These are phyloP conservation scores for Dromiciops gliroides DNA, from an alignment of 2,113 vertebrate genomes.

Conservation along the genomic window DNA sequence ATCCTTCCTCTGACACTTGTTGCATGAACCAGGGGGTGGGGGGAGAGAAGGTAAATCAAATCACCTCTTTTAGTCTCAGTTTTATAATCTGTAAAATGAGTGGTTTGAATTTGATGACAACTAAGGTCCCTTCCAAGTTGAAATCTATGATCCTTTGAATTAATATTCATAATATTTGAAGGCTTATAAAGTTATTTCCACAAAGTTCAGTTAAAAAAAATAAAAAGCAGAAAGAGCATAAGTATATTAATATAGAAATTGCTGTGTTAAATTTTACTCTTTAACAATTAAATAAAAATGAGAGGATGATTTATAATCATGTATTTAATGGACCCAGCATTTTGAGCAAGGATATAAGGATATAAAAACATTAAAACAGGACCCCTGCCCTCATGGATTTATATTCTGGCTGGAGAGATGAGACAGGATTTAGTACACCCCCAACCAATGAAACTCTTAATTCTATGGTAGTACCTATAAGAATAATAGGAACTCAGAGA, in stretches of 20 bases:
- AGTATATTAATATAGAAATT: neutral
- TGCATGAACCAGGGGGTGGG: neutral
- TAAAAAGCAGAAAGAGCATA: neutral
- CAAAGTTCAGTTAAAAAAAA: neutral
- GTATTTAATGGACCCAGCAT: neutral
- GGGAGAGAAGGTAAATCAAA: neutral
- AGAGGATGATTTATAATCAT: neutral
- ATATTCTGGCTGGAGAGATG: neutral
- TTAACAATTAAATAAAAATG: neutral
- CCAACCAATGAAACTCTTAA: neutral
- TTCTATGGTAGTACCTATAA: neutral
- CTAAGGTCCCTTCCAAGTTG: neutral
- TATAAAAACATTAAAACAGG: neutral
- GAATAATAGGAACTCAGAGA: neutral
- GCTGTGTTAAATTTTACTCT: neutral
- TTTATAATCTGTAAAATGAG: neutral
- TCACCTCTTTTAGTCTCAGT: neutral
- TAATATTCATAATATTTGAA: neutral
- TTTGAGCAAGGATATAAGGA: neutral
- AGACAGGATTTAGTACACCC: neutral
- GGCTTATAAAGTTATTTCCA: neutral
- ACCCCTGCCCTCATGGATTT: neutral
- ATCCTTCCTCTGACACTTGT: neutral
- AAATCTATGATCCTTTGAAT: neutral
- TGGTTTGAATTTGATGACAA: neutral